Base-by-base conservation (phyloP, 2,888 invertebrate genomes). In the Metopia argyrocephala region DNA sequence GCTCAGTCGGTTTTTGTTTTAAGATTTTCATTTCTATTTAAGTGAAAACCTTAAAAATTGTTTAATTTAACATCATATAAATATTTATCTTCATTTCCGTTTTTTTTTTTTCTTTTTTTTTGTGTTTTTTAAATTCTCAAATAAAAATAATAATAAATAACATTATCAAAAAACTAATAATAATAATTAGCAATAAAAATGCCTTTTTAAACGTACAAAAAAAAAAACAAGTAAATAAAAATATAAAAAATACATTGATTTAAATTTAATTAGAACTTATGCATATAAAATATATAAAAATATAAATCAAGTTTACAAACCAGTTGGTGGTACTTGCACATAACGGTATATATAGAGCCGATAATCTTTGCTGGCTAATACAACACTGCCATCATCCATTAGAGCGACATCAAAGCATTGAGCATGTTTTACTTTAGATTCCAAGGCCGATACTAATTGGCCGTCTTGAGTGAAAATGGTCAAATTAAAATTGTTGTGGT, bases 401-500 rank as follows among this genome's bases (percentile, higher is more conserved):
- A 99, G 93, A 59, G 99, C 98, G 78, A 99, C 99, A 90, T 99
- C 99, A 91, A 99, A 99, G 92, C 99, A 99, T 91, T 99, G 99
- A 70, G 99, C 99, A 91, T 99, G 99, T 92, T 99, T 99, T 83
- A 99, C 98, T 92, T 99, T 99, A 88, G 97, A 98, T 91, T 99
- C 99, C 82, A 99, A 92, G n/a, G 99, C 99, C 46, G 97, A 98
- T 70, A 99, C 97, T 89, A 99, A 92, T 89, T 97, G 96, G 18
- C 99, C 99, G 89, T 99, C 98, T 92, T 99, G 96, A 54, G 97
- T 97, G 93, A 99, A 99, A 91, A 99, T 98, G 87, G 99, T 99
- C 91, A 99, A 92, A 91, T 99, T 99, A 93, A 99, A 99, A 92
- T 99, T 99, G 93, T 99, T 99, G 92, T 99, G 99, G 92, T 99